Evolutionary conservation across 2,888 invertebrate genomes (phyloP).

Genomic region (Calephelis perditalis): DNA sequence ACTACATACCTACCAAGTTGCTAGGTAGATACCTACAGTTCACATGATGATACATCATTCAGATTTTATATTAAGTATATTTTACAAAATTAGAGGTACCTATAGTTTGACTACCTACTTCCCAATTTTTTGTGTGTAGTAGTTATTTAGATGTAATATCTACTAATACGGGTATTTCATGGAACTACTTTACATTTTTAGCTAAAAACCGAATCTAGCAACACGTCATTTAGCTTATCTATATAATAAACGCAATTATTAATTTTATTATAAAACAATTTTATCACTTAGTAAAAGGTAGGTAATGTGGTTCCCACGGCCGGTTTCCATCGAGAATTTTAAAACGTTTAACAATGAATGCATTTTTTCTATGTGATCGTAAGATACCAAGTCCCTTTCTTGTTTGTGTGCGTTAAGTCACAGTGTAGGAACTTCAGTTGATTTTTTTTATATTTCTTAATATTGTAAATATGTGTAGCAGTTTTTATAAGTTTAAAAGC

Average conservation of each 20-base stretch:
- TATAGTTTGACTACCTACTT: too few relatives aligned
- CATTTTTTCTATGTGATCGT: constrained; percentile 44
- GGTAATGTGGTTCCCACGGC: constrained; percentile 56
- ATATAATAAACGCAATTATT: not conserved
- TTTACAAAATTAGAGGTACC: too few relatives aligned
- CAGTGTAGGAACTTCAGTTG: constrained; percentile 27
- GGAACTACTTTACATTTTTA: too few relatives aligned
- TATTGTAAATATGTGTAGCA: too few relatives aligned
- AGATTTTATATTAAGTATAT: too few relatives aligned
- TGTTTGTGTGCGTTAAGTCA: constrained; percentile 37
- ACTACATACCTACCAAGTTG: not conserved
- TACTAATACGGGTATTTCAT: too few relatives aligned
- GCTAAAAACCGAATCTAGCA: too few relatives aligned
- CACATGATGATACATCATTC: too few relatives aligned
- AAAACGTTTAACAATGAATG: constrained; percentile 68
- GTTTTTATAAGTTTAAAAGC: too few relatives aligned
- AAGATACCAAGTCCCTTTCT: constrained; percentile 32
- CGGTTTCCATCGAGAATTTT: constrained; percentile 62
- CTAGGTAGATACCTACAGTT: not conserved
- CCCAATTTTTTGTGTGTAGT: too few relatives aligned
- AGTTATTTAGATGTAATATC: too few relatives aligned
- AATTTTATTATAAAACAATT: constrained; percentile 4
- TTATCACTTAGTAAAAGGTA: constrained; percentile 25
- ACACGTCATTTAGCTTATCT: not conserved
- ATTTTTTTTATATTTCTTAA: too few relatives aligned